A percentile compares a stretch with the other conserved stretches of the same genome.
Conservation (phyloP, 2,888 invertebrate genomes). For the Coleophora flavipennella region DNA sequence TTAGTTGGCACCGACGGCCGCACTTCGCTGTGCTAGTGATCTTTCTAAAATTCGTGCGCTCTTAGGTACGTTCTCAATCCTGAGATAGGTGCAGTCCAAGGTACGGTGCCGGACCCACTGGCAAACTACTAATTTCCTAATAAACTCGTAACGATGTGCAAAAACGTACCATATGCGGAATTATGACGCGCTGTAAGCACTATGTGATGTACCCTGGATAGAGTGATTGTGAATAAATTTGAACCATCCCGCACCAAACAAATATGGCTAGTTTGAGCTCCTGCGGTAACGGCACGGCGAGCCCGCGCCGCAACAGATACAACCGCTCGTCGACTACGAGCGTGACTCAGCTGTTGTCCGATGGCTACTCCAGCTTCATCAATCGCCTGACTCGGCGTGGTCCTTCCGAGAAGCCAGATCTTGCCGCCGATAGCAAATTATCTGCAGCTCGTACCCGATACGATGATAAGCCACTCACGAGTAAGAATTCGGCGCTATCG, state of each 20-base stretch:
- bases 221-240: constrained; percentile 29
- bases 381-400: constrained; percentile 85
- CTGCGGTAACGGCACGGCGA: constrained; percentile 51
- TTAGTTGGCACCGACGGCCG: constrained; percentile 77
- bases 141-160: not conserved
- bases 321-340: constrained; percentile 84
- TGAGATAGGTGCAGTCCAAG: constrained; percentile 53
- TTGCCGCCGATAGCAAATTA: constrained; percentile 44
- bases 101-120: constrained; percentile 29
- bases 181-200: constrained; percentile 46
- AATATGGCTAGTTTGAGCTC: constrained; percentile 52
- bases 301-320: constrained; percentile 79
- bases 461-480: constrained; percentile 52
- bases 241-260: constrained; percentile 17
- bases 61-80: constrained; percentile 61
- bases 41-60: constrained; percentile 64
- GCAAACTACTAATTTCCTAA: too few relatives aligned
- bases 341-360: constrained; percentile 88
- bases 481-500: constrained; percentile 46
- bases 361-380: constrained; percentile 89
- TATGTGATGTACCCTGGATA: constrained; percentile 55
- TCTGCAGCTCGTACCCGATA: constrained; percentile 44
- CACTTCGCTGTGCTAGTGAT: constrained; percentile 66
- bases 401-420: constrained; percentile 79
- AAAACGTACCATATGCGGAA: constrained; percentile 25